phyloP scores from a whole-genome alignment of 2,113 vertebrate species.

The Scalopus aquaticus region DNA sequence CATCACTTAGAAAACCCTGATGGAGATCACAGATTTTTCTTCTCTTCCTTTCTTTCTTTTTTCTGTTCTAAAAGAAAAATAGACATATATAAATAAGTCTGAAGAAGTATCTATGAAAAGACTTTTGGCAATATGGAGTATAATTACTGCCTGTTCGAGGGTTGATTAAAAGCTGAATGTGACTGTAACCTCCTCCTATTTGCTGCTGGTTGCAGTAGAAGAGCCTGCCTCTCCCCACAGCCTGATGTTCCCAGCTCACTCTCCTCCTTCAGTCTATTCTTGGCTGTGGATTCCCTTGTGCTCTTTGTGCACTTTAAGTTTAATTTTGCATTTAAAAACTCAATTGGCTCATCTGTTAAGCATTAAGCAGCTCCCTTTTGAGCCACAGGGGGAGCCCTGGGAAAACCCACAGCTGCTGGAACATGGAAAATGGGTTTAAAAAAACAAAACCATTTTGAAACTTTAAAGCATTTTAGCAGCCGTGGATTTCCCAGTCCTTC shows the following conservation, averaged over 20 bases:
- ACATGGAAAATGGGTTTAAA: constrained; percentile 81
- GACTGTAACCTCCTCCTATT: not conserved
- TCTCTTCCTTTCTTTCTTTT: not conserved
- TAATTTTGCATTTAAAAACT: constrained; percentile 83
- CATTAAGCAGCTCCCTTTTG: constrained; percentile 83
- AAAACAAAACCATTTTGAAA: constrained; percentile 78
- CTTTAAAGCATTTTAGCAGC: constrained; percentile 79
- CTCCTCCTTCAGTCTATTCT: constrained; percentile 59
- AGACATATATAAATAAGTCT: not conserved
- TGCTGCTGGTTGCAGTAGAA: not conserved
- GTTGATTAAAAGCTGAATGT: not conserved
- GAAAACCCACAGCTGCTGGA: constrained; percentile 81
- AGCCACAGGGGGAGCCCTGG: constrained; percentile 81
- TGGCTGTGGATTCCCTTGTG: constrained; percentile 72
- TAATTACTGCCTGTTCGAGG: not conserved
- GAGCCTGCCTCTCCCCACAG: not conserved
- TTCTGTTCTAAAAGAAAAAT: not conserved
- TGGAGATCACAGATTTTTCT: not conserved
- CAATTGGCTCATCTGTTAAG: constrained; percentile 82
- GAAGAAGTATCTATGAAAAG: not conserved
- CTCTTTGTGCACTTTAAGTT: constrained; percentile 80
- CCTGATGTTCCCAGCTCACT: not conserved
- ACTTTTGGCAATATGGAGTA: not conserved
- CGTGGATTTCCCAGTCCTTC: constrained; percentile 75
- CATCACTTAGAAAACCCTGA: not conserved